These are phyloP conservation scores for Metallyticus violacea DNA, from an alignment of 2,888 invertebrate species.

Conservation along the genomic window DNA sequence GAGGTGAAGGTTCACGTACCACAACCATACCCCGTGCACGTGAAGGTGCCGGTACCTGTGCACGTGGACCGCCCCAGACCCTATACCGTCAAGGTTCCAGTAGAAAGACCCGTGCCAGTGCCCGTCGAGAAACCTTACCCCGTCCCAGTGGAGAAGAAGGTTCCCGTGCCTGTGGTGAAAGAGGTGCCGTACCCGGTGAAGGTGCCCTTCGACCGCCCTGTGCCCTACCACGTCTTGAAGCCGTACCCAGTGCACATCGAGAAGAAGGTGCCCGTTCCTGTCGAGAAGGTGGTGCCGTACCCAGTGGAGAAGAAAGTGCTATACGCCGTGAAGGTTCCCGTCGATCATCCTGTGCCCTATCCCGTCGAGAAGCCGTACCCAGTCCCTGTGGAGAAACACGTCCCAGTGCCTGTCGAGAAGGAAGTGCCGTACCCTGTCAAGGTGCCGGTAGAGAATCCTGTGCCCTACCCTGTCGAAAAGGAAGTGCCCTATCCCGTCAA, in stretches of 20 bases:
- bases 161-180: slow-evolving; percentile 62
- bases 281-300: slow-evolving; percentile 54
- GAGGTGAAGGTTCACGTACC: slow-evolving; percentile 62
- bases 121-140: slow-evolving; percentile 71
- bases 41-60: slow-evolving; percentile 31
- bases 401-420: slow-evolving; percentile 57
- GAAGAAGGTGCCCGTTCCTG: slow-evolving; percentile 51
- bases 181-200: slow-evolving; percentile 53
- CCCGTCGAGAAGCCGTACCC: slow-evolving; percentile 35
- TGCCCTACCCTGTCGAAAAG: background rate
- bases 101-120: slow-evolving; percentile 68
- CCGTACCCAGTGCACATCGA: slow-evolving; percentile 60
- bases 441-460: slow-evolving; percentile 65
- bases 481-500: slow-evolving; percentile 66
- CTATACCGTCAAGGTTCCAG: slow-evolving; percentile 62
- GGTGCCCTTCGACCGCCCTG: slow-evolving; percentile 66
- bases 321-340: slow-evolving; percentile 40
- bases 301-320: slow-evolving; percentile 58
- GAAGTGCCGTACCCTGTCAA: slow-evolving; percentile 62
- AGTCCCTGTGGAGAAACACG: slow-evolving; percentile 39
- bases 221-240: slow-evolving; percentile 60
- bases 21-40: slow-evolving; percentile 55
- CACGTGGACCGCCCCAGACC: slow-evolving; percentile 30
- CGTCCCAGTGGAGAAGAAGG: slow-evolving; percentile 37
- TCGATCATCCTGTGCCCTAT: slow-evolving; percentile 51